Evolutionary conservation across 2,113 vertebrate genomes (phyloP), one percentile per base, ranked within the genome.

Genomic region (Arothron firmamentum): DNA sequence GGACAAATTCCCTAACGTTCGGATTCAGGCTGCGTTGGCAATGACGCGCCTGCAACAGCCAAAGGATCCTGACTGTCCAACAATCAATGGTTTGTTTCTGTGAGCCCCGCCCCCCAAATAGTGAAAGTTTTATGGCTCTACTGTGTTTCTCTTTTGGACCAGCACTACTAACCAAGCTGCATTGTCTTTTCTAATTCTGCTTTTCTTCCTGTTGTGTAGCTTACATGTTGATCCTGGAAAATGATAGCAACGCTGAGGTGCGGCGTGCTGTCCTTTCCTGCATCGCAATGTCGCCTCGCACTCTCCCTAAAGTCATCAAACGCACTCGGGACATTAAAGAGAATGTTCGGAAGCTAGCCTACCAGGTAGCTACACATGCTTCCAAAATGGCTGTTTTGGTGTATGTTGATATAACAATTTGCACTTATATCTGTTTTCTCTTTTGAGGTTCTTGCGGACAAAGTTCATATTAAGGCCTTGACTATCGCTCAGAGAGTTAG

Each of bases 11-110:
- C 92, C 97, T 7, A 97, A 94, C 68, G 96, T 99, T 67, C 92
- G 95, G 72, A 93, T 97, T 75, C 96, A 98, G 75, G 96, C 96
- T 38, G 93, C 95, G 19, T 80, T 96, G 81, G 95, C 96, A n/a
- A 88, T 99, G 85, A 92, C 95, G 0, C 91, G 96, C 58, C 94
- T 99, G 57, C 97, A 99, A 66, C 94, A 98, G 77, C 94, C 96
- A 20, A 92, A 84, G 56, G 91, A 98, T 65, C 83, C 89, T 0
- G 88, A 94, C 28, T 99, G 97, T 38, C 93, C 94, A 6, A 96
- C 96, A 59, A 86, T 92, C 82, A 92, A 89, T 28, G 92, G 95
- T 97, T 82, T 67, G 13, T 68, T 34, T 58, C 5, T 17, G 42
- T n/a, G n/a, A n/a, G n/a, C n/a, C n/a, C n/a, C n/a, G n/a, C n/a